Percentiles rank a stretch among this genome's conserved stretches.
phyloP scores from a whole-genome alignment of 2,113 vertebrate species.

The Pica pica region DNA sequence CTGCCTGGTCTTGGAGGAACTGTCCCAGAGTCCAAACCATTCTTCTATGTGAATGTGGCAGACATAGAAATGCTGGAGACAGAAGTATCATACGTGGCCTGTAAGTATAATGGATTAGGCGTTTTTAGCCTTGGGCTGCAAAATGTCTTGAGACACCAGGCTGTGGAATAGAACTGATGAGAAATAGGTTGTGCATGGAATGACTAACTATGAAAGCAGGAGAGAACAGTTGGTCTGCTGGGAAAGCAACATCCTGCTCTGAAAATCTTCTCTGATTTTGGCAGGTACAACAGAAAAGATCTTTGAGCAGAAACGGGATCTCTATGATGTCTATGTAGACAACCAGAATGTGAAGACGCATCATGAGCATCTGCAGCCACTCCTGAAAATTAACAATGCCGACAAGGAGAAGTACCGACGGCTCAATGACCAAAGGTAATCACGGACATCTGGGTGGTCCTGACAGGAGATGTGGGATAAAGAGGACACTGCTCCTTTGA shows the following conservation, averaged over 20 bases:
- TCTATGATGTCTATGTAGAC: conserved; percentile 93
- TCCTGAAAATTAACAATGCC: conserved; percentile 87
- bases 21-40: conserved; percentile 91
- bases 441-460: not conserved
- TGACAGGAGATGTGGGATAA: not conserved
- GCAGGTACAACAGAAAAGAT: conserved; percentile 98
- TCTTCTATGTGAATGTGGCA: conserved; percentile 96
- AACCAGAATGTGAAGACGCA: conserved; percentile 99
- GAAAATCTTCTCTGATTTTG: not conserved
- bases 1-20: conserved; percentile 87
- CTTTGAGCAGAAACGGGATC: conserved; percentile 92
- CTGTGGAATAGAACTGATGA: not conserved
- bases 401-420: conserved; percentile 94
- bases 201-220: not conserved
- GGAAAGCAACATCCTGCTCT: not conserved
- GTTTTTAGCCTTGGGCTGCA: not conserved
- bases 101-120: conserved; percentile 74
- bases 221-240: not conserved
- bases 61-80: conserved; percentile 91
- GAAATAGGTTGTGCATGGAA: not conserved
- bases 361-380: conserved; percentile 83
- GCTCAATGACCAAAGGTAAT: conserved; percentile 93
- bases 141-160: not conserved
- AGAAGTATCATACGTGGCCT: conserved; percentile 93
- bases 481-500: not conserved